These are phyloP conservation scores for Cistogaster globosa DNA, from an alignment of 2,888 invertebrate species.

Conservation along the genomic window DNA sequence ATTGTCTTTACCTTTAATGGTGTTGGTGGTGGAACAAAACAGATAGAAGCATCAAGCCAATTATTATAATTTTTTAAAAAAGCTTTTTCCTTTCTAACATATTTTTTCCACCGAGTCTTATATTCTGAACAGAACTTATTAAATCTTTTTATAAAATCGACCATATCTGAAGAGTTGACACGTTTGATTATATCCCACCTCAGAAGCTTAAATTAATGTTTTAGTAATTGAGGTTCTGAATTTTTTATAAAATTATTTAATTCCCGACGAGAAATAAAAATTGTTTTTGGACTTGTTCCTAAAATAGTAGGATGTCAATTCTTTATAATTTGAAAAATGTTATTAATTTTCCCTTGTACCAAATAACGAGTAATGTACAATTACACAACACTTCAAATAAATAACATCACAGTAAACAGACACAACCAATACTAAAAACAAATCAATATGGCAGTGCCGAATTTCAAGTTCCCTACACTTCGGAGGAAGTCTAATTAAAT, in stretches of 20 bases:
- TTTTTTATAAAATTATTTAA: no score
- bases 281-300: no score
- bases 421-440: constrained; percentile 33
- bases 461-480: constrained; percentile 17
- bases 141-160: constrained; percentile 39
- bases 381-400: constrained; percentile 28
- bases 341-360: no score
- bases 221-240: no score
- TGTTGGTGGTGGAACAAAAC: constrained; percentile 29
- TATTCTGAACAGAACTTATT: constrained; percentile 34
- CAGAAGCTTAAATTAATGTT: constrained; percentile 31
- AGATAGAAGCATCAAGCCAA: constrained; percentile 34
- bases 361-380: no score
- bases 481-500: neutral
- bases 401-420: constrained; percentile 36
- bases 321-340: no score
- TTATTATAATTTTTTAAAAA: constrained; percentile 34
- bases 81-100: neutral
- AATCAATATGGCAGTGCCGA: constrained; percentile 16
- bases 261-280: no score
- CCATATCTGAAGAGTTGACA: constrained; percentile 27
- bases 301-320: no score
- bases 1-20: constrained; percentile 19
- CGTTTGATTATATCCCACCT: neutral
- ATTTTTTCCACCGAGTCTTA: constrained; percentile 28